Evolutionary conservation across 53 echinoderm and acorn worm species (phyloP), one percentile per base, ranked within the genome.

Genomic region (Pentamera pediparva): DNA sequence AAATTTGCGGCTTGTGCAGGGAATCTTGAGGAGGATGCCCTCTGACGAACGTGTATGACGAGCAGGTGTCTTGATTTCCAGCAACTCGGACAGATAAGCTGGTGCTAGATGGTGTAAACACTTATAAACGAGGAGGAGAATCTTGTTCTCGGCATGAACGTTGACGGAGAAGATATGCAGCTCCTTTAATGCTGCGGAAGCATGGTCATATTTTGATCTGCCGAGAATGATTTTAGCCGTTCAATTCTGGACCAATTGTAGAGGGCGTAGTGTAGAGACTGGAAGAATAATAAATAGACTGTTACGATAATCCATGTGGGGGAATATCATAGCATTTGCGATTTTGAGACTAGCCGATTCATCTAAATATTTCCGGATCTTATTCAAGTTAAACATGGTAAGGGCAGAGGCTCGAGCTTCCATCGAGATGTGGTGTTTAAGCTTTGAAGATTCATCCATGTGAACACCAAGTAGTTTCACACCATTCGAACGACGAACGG

Each of bases 191-290:
- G 65, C 65, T 40, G 22, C 69, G 8, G 69, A 40, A 21, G 69
- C 43, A 67, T 45, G 39, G 3, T 67, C 47, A 45, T 67, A 67
- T 67, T 45, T 67, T 4, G 69, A 67, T 41, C 43, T 41, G 26
- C 47, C 47, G 5, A 67, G 69, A 15, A 67, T 26, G 43, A 67
- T 41, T 67, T 67, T 67, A 67, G 69, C 41, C 6, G 69, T 67
- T 10, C 12, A 41, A 41, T 67, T 67, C 43, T 67, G 69, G 26
- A 67, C 43, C 28, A 21, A 41, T 67, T 67, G 69, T 22, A 67
- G 45, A 4, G 43, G 47, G 25, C 43, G 69, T 11, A 67, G 1
- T 43, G 69, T 41, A 27, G 43, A 61, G n/a, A 4, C 62, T 2
- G 62, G 62, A 21, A 61, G 35, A 21, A 35, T 61, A n/a, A 61